Evolutionary conservation across 2,797 vertebrate genomes (phyloP), one percentile per base, ranked within the genome.

Genomic region (Sebastes iracundus): DNA sequence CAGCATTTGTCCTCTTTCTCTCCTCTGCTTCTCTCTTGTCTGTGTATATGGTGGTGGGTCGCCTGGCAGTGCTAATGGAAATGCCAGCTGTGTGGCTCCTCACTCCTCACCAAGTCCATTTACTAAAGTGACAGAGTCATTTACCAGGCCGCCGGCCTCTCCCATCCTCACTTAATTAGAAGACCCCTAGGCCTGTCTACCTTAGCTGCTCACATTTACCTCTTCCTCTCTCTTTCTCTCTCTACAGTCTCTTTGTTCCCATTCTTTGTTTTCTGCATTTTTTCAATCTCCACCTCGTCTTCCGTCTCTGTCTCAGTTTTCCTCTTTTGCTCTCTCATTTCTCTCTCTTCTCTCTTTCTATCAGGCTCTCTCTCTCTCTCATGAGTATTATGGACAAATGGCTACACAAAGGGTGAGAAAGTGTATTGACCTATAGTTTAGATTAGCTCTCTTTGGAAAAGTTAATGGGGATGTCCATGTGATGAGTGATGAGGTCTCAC

Each of bases 71-170:
- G 81, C 88, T 95, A 93, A 95, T 94, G 90, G 90, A 95, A 94
- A 92, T 93, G 93, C 94, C 93, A 93, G 92, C 85, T 89, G 81
- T 92, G 91, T 92, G 90, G 91, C 88, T 88, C 88, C 88, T 94
- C 92, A 93, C 88, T 93, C 90, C 90, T 96, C 94, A 94, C 92
- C 92, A 93, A 94, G 94, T 95, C 94, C 94, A 96, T 96, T 96
- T 96, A 93, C 95, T 95, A 93, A 95, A 95, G 94, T 96, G 95
- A 96, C 96, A 96, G 95, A 96, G 94, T 95, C 93, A 96, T 96
- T 96, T 95, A 96, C 94, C 91, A 94, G 94, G 92, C 91, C 90
- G 88, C 91, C 89, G 90, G 93, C 94, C 90, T 94, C 92, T 95
- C 93, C 93, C 89, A 91, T 93, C 88, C 91, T 90, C 94, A 92